These are phyloP conservation scores for Matsumyia berberina DNA, from an alignment of 2,888 invertebrate genomes.

Conservation along the genomic window DNA sequence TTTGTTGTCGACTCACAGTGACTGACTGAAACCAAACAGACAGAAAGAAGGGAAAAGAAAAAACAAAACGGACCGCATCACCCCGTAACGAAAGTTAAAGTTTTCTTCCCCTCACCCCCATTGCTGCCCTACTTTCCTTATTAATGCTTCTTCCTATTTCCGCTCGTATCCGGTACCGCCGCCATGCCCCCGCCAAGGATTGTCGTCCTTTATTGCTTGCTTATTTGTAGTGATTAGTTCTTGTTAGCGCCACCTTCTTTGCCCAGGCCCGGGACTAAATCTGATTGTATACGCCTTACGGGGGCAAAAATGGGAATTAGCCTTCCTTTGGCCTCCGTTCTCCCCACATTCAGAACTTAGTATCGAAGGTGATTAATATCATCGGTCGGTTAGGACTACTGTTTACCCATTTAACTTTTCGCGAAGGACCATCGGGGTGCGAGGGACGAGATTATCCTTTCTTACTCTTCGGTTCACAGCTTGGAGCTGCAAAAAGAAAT, in stretches of 20 bases:
- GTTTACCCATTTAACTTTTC: constrained; percentile 71
- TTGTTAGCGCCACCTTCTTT: constrained; percentile 71
- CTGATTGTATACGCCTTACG: constrained; percentile 65
- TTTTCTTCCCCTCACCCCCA: constrained; percentile 44
- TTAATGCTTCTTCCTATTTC: constrained; percentile 50
- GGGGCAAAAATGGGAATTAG: constrained; percentile 65
- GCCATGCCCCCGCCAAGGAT: constrained; percentile 22
- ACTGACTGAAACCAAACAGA: constrained; percentile 16
- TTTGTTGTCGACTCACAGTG: constrained; percentile 54
- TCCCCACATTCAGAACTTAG: background rate
- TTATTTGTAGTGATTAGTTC: constrained; percentile 76
- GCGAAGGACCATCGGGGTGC: constrained; percentile 27
- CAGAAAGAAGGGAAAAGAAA: background rate
- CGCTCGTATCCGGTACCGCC: constrained; percentile 25
- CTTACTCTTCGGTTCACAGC: constrained; percentile 5
- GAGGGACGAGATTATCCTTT: constrained; percentile 59
- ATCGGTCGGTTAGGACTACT: constrained; percentile 57
- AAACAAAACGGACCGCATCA: constrained; percentile 11
- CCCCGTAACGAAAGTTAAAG: constrained; percentile 50
- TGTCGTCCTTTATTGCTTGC: constrained; percentile 59
- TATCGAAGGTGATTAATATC: constrained; percentile 74
- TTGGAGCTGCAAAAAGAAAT: constrained; percentile 19
- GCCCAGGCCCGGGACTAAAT: constrained; percentile 56
- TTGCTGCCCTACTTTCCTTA: constrained; percentile 49
- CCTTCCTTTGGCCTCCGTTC: constrained; percentile 6